These are phyloP conservation scores for Semaprochilodus insignis DNA, from an alignment of 2,797 vertebrate species.

Conservation along the genomic window DNA sequence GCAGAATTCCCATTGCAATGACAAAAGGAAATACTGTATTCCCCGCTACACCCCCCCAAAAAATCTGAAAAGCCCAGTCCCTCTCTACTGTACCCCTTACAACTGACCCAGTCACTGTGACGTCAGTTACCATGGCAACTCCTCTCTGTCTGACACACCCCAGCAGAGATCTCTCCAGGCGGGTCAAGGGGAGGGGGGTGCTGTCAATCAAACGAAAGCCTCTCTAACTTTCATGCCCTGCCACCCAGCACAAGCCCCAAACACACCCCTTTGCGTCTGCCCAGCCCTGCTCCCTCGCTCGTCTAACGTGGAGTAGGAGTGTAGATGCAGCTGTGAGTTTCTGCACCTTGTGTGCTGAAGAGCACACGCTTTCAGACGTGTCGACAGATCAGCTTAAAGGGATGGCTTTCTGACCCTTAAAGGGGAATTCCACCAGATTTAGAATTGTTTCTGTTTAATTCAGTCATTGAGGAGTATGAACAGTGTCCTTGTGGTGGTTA, in stretches of 20 bases:
- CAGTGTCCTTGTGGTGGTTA: too few species aligned
- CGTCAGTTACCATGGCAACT: slow-evolving; percentile 70
- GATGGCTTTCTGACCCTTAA: neutral
- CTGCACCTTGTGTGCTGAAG: neutral
- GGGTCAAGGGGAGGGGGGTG: slow-evolving; percentile 39
- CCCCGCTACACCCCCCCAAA: neutral
- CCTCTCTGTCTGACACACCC: slow-evolving; percentile 69
- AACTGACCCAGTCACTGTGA: slow-evolving; percentile 61
- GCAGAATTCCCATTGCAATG: too few species aligned
- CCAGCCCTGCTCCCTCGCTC: neutral
- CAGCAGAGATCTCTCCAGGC: slow-evolving; percentile 56
- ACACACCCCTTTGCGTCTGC: neutral
- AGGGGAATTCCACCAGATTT: too few species aligned
- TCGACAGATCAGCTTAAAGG: neutral
- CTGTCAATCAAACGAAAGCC: slow-evolving; percentile 72
- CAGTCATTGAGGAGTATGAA: too few species aligned
- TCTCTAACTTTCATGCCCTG: slow-evolving; percentile 53
- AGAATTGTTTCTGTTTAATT: too few species aligned
- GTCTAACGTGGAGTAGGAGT: neutral
- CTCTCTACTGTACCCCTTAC: slow-evolving; percentile 48
- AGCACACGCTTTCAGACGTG: neutral
- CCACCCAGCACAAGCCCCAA: slow-evolving; percentile 23
- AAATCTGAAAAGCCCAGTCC: neutral
- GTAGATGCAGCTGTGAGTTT: neutral
- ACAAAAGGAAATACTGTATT: neutral